Conservation (phyloP, 2,797 vertebrate genomes). For the Falco naumanni region DNA sequence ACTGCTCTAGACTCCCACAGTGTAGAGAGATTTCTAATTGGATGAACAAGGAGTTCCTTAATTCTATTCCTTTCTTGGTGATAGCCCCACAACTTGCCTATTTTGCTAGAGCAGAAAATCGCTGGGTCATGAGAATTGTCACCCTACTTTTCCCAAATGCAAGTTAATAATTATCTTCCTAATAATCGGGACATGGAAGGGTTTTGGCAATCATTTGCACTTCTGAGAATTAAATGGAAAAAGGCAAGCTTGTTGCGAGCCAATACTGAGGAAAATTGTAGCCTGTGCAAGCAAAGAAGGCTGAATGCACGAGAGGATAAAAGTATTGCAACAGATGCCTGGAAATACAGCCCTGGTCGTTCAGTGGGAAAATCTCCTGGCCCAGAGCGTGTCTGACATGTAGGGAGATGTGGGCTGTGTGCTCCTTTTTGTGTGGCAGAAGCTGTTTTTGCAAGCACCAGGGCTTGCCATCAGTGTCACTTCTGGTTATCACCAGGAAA, state of each 20-base stretch:
- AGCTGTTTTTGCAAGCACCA: constrained; percentile 33
- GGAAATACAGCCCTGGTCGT: constrained; percentile 37
- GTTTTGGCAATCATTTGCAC: not conserved
- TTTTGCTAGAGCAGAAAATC: not conserved
- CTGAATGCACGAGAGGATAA: not conserved
- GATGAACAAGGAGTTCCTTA: not conserved
- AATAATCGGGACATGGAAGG: fast-evolving
- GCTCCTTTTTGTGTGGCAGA: constrained; percentile 48
- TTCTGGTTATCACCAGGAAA: constrained; percentile 46
- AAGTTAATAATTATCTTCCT: not conserved
- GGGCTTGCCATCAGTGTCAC: constrained; percentile 36
- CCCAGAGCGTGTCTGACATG: constrained; percentile 35
- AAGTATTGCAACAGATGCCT: not conserved
- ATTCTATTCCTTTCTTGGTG: not conserved
- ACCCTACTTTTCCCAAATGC: not conserved
- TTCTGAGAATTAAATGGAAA: not conserved
- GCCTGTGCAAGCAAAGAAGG: constrained; percentile 24
- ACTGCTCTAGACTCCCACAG: not conserved
- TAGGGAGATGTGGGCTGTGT: not conserved
- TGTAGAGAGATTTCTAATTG: not conserved
- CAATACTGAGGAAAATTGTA: not conserved
- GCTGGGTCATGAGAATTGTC: not conserved
- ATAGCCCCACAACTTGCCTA: not conserved
- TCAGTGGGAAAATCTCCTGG: constrained; percentile 11
- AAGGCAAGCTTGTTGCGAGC: not conserved